phyloP scores from a whole-genome alignment of 1,140 invertebrate species.

The Wiebesia pumilae region DNA sequence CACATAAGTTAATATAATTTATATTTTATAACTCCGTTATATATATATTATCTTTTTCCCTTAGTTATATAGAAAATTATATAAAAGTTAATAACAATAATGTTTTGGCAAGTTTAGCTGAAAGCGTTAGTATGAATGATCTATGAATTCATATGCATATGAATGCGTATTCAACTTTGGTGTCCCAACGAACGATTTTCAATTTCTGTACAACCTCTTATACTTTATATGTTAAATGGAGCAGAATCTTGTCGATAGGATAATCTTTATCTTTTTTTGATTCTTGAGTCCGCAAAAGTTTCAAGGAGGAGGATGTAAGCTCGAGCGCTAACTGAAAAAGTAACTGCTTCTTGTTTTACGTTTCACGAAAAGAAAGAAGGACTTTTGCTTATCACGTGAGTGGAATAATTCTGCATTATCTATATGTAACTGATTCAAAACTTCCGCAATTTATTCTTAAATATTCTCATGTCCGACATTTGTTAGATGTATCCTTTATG shows the following conservation, averaged over 20 bases:
- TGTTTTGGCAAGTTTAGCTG: neutral
- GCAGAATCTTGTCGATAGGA: constrained; percentile 29
- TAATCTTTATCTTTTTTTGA: constrained; percentile 31
- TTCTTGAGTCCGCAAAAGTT: neutral
- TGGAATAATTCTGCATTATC: neutral
- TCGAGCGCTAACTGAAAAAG: neutral
- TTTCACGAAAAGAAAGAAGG: neutral
- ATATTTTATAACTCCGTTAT: no score
- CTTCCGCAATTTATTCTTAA: neutral
- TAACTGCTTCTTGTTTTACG: neutral
- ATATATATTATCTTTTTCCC: no score
- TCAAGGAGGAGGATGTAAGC: neutral
- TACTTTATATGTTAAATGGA: constrained; percentile 38
- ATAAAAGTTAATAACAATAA: neutral
- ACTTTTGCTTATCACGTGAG: neutral
- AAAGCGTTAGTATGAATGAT: neutral
- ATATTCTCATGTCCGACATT: neutral
- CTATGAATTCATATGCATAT: neutral
- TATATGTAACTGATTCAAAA: neutral
- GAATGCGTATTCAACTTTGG: no score
- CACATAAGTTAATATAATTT: no score
- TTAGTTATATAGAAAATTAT: no score
- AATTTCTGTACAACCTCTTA: neutral
- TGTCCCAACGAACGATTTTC: neutral
- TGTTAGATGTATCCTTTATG: neutral